These are phyloP conservation scores for Pristionchus pacificus DNA, from an alignment of 1,140 invertebrate genomes.

Conservation along the genomic window DNA sequence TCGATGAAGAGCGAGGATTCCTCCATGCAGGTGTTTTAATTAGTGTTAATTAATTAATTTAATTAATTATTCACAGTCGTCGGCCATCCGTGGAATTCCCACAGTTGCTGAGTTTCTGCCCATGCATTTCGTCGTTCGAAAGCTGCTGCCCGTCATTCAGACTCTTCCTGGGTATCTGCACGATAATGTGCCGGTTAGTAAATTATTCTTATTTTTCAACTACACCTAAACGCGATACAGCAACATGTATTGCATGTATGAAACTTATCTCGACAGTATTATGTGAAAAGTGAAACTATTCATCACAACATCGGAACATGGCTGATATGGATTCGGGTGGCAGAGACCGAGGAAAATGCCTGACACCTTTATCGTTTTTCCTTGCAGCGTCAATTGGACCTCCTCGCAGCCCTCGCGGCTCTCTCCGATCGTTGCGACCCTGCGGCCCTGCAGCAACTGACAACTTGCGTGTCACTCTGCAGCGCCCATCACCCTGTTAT, in stretches of 20 bases:
- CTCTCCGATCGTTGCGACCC: constrained; percentile 54
- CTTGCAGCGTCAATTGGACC: constrained; percentile 50
- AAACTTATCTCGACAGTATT: no score
- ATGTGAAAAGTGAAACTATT: background rate
- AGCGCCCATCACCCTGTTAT: constrained; percentile 48
- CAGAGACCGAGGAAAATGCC: background rate
- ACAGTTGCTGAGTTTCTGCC: constrained; percentile 49
- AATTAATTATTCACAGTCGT: constrained; percentile 37
- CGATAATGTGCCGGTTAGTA: constrained; percentile 46
- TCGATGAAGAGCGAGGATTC: constrained; percentile 28
- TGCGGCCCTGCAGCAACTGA: constrained; percentile 39
- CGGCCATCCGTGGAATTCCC: constrained; percentile 41
- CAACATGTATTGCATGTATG: no score
- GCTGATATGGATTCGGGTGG: no score
- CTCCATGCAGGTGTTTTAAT: constrained; percentile 16
- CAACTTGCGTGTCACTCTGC: constrained; percentile 43
- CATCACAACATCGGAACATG: background rate
- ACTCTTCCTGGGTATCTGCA: constrained; percentile 45
- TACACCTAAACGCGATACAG: no score
- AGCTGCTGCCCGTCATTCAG: constrained; percentile 43
- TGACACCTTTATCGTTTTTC: background rate
- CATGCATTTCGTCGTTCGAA: constrained; percentile 43
- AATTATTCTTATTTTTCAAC: no score
- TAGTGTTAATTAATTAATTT: background rate
- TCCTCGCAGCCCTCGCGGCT: constrained; percentile 46